These are phyloP conservation scores for Aphrophora alni DNA, from an alignment of 2,888 invertebrate genomes.

Conservation along the genomic window DNA sequence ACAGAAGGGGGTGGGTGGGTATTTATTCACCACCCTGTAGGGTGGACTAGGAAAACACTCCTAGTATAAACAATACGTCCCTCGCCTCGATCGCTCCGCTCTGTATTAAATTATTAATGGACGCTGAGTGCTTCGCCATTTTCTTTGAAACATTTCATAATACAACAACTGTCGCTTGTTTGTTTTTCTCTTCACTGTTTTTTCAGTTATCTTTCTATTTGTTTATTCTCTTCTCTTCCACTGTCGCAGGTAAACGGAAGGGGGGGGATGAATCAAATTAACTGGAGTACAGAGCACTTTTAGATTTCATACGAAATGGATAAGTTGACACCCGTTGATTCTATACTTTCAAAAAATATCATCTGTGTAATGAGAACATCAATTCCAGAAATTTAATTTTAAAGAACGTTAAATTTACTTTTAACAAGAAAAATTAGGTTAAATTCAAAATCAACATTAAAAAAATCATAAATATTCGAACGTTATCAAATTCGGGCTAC, in stretches of 20 bases:
- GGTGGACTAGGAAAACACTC: background rate
- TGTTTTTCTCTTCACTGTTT: background rate
- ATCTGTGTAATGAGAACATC: too few relatives aligned
- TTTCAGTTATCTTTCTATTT: background rate
- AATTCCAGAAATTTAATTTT: too few relatives aligned
- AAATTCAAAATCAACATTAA: too few relatives aligned
- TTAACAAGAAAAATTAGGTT: too few relatives aligned
- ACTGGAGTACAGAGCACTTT: background rate
- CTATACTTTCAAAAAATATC: too few relatives aligned
- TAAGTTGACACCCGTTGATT: too few relatives aligned
- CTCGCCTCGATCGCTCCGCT: background rate
- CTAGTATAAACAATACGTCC: background rate
- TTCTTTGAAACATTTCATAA: constrained; percentile 40
- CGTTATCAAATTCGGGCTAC: too few relatives aligned
- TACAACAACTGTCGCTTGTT: background rate
- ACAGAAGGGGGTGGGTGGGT: background rate
- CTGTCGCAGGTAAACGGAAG: background rate
- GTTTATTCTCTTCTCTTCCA: background rate
- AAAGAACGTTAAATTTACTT: too few relatives aligned
- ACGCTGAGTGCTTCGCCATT: constrained; percentile 30
- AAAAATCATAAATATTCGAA: too few relatives aligned
- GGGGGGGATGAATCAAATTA: background rate
- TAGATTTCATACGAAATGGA: too few relatives aligned
- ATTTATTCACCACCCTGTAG: background rate
- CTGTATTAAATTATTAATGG: constrained; percentile 43